These are phyloP conservation scores for Caenorhabditis uteleia DNA, from an alignment of 2,888 invertebrate genomes.

Conservation along the genomic window DNA sequence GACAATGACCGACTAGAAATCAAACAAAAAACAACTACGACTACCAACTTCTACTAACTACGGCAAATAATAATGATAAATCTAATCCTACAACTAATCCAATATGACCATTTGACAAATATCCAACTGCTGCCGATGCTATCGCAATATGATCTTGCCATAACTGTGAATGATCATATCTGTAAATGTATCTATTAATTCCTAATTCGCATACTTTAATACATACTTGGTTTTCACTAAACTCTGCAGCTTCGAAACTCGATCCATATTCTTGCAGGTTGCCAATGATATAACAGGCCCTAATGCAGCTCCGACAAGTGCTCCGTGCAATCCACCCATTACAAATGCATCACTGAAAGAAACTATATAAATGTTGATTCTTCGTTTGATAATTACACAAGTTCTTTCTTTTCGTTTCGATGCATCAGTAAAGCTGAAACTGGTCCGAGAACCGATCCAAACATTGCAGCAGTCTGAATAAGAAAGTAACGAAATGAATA, in stretches of 20 bases:
- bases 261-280: constrained; percentile 52
- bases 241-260: constrained; percentile 28
- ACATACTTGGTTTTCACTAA: constrained; percentile 34
- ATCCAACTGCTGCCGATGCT: constrained; percentile 53
- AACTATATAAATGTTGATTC: background rate
- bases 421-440: constrained; percentile 37
- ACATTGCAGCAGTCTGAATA: constrained; percentile 51
- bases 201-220: background rate
- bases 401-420: constrained; percentile 29
- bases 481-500: background rate
- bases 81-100: constrained; percentile 59
- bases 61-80: constrained; percentile 43
- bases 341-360: constrained; percentile 44
- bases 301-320: constrained; percentile 49
- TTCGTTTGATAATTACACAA: constrained; percentile 18
- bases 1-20: background rate
- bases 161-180: constrained; percentile 51
- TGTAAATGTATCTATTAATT: constrained; percentile 8
- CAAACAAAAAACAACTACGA: background rate
- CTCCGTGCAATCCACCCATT: constrained; percentile 52
- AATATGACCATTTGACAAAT: constrained; percentile 49
- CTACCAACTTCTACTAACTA: constrained; percentile 34
- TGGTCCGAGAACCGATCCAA: constrained; percentile 53
- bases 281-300: constrained; percentile 55
- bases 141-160: constrained; percentile 56